Evolutionary conservation across 2,113 vertebrate genomes (phyloP).

Genomic region (Psophia crepitans): DNA sequence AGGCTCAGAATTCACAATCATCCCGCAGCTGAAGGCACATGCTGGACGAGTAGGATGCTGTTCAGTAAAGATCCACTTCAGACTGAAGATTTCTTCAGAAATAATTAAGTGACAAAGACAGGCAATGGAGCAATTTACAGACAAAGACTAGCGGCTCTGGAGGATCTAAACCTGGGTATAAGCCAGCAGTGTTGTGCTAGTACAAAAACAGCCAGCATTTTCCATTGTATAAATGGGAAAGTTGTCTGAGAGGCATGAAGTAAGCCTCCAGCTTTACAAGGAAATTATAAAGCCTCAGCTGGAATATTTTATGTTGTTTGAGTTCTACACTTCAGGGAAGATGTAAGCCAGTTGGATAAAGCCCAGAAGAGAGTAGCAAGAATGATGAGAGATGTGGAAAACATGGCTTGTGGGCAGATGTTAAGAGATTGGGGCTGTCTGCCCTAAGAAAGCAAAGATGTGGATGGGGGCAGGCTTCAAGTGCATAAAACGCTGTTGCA

Average conservation of each 20-base stretch:
- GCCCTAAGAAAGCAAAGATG: neutral
- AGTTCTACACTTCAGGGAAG: neutral
- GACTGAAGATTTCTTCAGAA: neutral
- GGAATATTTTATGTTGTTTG: constrained; percentile 54
- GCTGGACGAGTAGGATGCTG: neutral
- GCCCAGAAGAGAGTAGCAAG: neutral
- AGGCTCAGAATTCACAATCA: neutral
- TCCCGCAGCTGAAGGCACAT: neutral
- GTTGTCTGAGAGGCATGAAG: constrained; percentile 8
- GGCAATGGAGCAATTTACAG: constrained; percentile 16
- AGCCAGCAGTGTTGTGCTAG: constrained; percentile 14
- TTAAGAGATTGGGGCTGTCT: neutral
- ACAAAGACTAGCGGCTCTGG: neutral
- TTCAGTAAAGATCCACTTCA: neutral
- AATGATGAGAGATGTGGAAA: neutral
- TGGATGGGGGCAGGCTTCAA: neutral
- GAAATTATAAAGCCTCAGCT: constrained; percentile 34
- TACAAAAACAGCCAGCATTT: constrained; percentile 29
- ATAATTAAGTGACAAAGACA: constrained; percentile 9
- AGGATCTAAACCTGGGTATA: neutral
- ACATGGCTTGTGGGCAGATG: neutral
- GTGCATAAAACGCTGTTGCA: neutral
- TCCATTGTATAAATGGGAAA: constrained; percentile 1
- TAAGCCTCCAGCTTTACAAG: constrained; percentile 21
- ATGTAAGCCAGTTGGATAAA: constrained; percentile 7